Base-by-base conservation (phyloP, 92 coral and sea anemone genomes). In the Porites lobata region DNA sequence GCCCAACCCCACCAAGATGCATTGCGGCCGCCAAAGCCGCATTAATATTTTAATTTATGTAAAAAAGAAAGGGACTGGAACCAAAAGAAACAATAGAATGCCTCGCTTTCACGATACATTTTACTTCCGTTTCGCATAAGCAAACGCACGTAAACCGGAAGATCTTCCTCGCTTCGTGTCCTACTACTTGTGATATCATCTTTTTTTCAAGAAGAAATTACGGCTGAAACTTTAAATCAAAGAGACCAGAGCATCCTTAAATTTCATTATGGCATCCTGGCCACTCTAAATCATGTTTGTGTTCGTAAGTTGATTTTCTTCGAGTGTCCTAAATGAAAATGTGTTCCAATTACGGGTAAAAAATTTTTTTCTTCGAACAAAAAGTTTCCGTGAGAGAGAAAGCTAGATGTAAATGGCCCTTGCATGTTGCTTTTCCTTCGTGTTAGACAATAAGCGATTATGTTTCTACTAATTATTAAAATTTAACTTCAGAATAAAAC, bases 1-100 rank as follows among this genome's bases (percentile, higher is more conserved):
- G 94, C 98, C 99, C 98, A 93, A 81, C 96, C 98, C 98, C 95
- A 95, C 94, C 98, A 92, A 91, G 87, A 93, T 95, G 98, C 98
- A 95, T 91, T 89, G 94, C 96, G 92, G 96, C 89, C 92, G 82
- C 80, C 72, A 79, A 75, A 72, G 70, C 76, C 8, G 3, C 80
- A 92, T 92, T 91, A 95, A 85, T 94, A 94, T 90, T 91, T 87
- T 90, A 90, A 92, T 89, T 89, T 95, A 95, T 92, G 94, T 81
- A 75, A 84, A 67, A 57, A 63, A 80, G 83, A 78, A 69, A 80
- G 94, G 80, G 66, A 50, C 87, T 92, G 88, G 87, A 78, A 82
- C 78, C 53, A 69, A 80, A n/a, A 72, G 69, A 87, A 89, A 94
- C 96, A 94, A 95, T 92, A 73, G 91, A 7, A 11, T 80, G 93